Evolutionary conservation across 1,140 invertebrate species (phyloP), one percentile per base, ranked within the genome.

Genomic region (Rhopalosiphum maidis): DNA sequence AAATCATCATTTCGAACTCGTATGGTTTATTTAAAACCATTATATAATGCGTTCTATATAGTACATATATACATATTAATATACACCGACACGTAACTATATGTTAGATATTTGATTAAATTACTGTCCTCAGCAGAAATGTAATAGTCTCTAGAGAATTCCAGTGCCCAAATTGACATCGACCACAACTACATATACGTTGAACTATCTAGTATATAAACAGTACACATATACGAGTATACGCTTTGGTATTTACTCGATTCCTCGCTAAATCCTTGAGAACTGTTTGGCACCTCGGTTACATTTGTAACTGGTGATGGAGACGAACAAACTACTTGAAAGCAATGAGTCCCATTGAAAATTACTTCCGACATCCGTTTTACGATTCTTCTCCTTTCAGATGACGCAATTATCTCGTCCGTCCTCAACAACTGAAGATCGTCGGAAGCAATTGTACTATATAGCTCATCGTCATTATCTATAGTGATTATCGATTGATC

Each of bases 191-290:
- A 37, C 21, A 37, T 23, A 37, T 35, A 37, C 77, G 22, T 83
- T 83, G 77, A 23, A 21, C 82, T 41, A 83, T 21, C 22, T 83
- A 41, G 82, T 83, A 41, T 83, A 85, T 25, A 85, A 9, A 85
- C 37, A 77, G 60, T 77, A 85, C 37, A 85, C 37, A 43, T 85
- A 30, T 41, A 85, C 22, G 23, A 41, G 41, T 85, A 85, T 85
- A 43, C 43, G 37, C 41, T 77, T 68, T 91, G 77, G 37, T 89
- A 89, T 82, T 91, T 91, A 91, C 90, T 91, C 30, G 90, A 77
- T 35, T 43, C 8, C 23, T 91, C n/a, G 41, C 30, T 82, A 51
- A 68, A 43, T 48, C 43, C 90, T 92, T 51, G 90, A 51, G 11
- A 83, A 25, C 21, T 35, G 8, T 35, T 48, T n/a, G 90, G 60